Evolutionary conservation across 2,888 invertebrate species (phyloP), one percentile per base, ranked within the genome.

Genomic region (Camponotus fellah): DNA sequence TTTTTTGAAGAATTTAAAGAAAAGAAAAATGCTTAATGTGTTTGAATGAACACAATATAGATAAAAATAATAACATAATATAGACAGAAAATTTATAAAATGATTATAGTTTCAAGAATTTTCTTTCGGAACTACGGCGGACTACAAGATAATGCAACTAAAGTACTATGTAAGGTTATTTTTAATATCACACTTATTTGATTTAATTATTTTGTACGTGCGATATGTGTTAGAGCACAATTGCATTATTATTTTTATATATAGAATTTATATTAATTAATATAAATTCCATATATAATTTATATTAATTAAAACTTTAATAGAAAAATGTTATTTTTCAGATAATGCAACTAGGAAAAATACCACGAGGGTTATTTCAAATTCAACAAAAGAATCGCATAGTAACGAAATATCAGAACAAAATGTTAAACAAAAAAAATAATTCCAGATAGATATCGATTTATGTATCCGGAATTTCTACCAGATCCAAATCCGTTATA

Each of bases 401-500:
- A 62, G 62, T 62, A 26, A 5, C 8, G 12, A 86, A 10, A 10
- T 0, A 26, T 4, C 34, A 34, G 1, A 60, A 4, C 14, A 62
- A 12, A 10, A 49, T n/a, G 14, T 21, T 62, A 14, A 64, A 10
- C n/a, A 49, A n/a, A 1, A 79, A 26, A 34, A 14, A 0, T 43
- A 46, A 58, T 21, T 26, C 12, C 3, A 6, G 66, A 46, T 10
- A 84, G 4, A 10, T 84, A 87, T 64, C 82, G 90, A 71, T 81
- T 76, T n/a, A 53, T 97, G 40, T 99, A 98, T 94, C 98, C 98
- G 0, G 99, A 99, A 95, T 99, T 99, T 95, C 95, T 99, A 76
- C 99, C 99, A 0, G 97, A 98, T 94, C 98, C 98, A 0, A 97
- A 97, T 90, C 95, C 97, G 1, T 95, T 96, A 92, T 97, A 96